phyloP scores from a whole-genome alignment of 2,888 invertebrate species.

The Coremacera marginata region DNA sequence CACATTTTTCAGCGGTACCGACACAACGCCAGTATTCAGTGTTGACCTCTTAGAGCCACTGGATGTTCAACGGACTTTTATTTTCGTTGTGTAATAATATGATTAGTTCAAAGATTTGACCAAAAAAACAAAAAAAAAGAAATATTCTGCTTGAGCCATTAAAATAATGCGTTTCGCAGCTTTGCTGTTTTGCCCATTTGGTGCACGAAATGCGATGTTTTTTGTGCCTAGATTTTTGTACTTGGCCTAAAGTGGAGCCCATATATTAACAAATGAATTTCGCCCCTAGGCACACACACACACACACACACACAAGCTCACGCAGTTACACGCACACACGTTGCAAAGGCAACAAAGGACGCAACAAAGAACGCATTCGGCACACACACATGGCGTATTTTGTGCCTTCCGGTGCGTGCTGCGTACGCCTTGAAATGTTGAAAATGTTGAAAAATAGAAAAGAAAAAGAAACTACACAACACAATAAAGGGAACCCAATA shows the following conservation, averaged over 20 bases:
- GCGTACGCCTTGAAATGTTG: not conserved
- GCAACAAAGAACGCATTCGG: slow-evolving; percentile 11
- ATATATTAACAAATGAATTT: not conserved
- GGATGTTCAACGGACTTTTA: no score
- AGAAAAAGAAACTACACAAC: not conserved
- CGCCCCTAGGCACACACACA: not conserved
- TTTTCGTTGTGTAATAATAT: slow-evolving; percentile 1
- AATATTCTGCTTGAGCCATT: slow-evolving; percentile 1
- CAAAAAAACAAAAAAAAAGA: not conserved
- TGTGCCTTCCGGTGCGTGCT: not conserved
- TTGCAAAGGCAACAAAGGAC: not conserved
- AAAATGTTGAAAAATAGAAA: no score
- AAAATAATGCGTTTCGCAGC: slow-evolving; percentile 22
- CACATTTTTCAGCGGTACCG: no score
- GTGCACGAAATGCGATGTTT: not conserved
- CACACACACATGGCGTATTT: slow-evolving; percentile 5
- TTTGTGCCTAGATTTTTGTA: not conserved
- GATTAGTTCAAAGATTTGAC: not conserved
- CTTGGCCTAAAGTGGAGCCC: slow-evolving; percentile 16
- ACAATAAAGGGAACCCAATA: slow-evolving; percentile 56
- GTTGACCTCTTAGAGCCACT: no score
- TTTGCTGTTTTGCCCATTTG: slow-evolving; percentile 11
- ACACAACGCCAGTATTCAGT: no score
- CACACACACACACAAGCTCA: not conserved
- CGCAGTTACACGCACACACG: not conserved